These are phyloP conservation scores for Embiotoca jacksoni DNA, from an alignment of 2,113 vertebrate species.

Conservation along the genomic window DNA sequence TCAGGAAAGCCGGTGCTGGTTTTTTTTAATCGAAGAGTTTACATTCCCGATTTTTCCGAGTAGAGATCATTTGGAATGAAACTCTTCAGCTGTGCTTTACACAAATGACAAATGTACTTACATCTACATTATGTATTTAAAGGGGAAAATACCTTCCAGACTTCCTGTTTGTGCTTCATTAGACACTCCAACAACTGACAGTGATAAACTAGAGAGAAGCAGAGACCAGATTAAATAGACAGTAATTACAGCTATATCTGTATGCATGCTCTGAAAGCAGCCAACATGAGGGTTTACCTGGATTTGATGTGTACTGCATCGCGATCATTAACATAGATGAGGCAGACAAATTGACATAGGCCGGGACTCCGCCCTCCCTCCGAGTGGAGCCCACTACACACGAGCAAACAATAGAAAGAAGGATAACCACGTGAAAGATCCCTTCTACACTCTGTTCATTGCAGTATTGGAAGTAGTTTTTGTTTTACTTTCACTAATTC, in stretches of 20 bases:
- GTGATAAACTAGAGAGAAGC: slow-evolving; percentile 91
- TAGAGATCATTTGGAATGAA: slow-evolving; percentile 1
- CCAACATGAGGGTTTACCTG: slow-evolving; percentile 83
- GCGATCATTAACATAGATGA: slow-evolving; percentile 99
- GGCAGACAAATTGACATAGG: slow-evolving; percentile 97
- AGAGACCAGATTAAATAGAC: slow-evolving; percentile 12
- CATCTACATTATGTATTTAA: neutral
- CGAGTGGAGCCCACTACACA: slow-evolving; percentile 94
- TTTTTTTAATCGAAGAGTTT: neutral
- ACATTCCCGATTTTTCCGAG: too few relatives aligned
- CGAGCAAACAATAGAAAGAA: slow-evolving; percentile 28
- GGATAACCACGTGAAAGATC: neutral
- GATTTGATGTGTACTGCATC: slow-evolving; percentile 99
- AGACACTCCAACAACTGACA: slow-evolving; percentile 99
- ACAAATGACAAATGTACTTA: neutral
- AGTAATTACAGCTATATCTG: neutral
- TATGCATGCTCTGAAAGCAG: neutral
- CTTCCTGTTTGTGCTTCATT: slow-evolving; percentile 99
- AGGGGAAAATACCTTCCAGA: slow-evolving; percentile 94
- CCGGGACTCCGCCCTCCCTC: slow-evolving; percentile 93
- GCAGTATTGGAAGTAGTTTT: neutral
- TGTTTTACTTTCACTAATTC: neutral
- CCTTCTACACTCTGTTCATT: neutral
- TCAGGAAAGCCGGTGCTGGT: neutral
- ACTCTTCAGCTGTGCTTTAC: neutral